Evolutionary conservation across 2,113 vertebrate species (phyloP), one percentile per base, ranked within the genome.

Genomic region (Python bivittatus): DNA sequence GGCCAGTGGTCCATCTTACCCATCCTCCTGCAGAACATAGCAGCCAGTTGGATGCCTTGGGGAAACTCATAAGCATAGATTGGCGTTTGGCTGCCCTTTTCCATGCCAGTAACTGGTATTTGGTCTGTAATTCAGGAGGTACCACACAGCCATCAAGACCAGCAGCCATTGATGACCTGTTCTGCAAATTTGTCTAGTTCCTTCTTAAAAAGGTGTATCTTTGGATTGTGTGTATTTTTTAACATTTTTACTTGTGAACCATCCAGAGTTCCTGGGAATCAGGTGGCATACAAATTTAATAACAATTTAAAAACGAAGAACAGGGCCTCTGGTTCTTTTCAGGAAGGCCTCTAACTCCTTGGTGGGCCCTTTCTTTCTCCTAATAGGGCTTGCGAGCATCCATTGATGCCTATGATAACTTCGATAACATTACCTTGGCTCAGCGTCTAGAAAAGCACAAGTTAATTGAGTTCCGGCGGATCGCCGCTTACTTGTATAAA

Each of bases 401-500:
- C 64, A 98, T 99, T 0, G 98, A 99, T 48, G 98, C 98, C 15
- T 99, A 99, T 29, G 98, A 99, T 96, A 99, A 98, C 97, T 99
- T 99, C 58, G 98, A 99, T 95, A 99, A 98, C 90, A 98, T 99
- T 53, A 97, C 96, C 0, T 96, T 99, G 94, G 99, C 98, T 22
- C 98, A 99, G 97, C 97, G 97, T 60, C 97, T 99, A 94, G 98
- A 99, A 95, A 98, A 98, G 94, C 98, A 99, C 0, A 98, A 98
- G 64, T 97, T 99, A 72, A 98, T 99, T 2, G 98, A 99, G 88
- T 99, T 99, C 94, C 96, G 98, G 85, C 98, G 98, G 60, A 98
- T 99, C 23, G 98, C 99, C 8, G 98, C 98, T 0, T 98, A 98
- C 93, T 97, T 99, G 68, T 99, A 99, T 96, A 99, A 99, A 94